phyloP scores from a whole-genome alignment of 2,797 vertebrate species.

The Lutjanus campechanus region DNA sequence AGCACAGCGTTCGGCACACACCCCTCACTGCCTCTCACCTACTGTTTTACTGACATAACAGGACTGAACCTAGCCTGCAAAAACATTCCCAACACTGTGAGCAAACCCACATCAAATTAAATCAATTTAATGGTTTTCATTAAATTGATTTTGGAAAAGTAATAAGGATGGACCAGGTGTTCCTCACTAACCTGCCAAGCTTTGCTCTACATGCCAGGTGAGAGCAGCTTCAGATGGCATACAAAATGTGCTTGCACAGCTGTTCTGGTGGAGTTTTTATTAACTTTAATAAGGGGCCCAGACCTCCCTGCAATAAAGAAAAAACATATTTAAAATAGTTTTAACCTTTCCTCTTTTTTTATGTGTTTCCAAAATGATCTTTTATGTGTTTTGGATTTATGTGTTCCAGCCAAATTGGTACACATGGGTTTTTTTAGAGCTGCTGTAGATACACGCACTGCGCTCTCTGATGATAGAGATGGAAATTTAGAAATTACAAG shows the following conservation, averaged over 20 bases:
- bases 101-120: conserved; percentile 6
- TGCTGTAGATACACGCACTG: not conserved
- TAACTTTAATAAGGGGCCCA: conserved; percentile 27
- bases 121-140: conserved; percentile 8
- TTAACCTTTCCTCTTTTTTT: conserved; percentile 10
- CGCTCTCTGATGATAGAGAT: not conserved
- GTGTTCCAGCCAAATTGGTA: conserved; percentile 1
- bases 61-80: not conserved
- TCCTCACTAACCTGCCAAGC: not conserved
- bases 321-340: not conserved
- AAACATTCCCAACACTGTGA: not conserved
- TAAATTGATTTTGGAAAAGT: not conserved
- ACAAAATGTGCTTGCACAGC: conserved; percentile 45
- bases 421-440: not conserved
- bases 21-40: not conserved
- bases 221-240: conserved; percentile 20
- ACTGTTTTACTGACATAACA: not conserved
- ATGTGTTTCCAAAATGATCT: not conserved
- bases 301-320: conserved; percentile 3
- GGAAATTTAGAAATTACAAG: not conserved
- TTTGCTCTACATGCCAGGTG: conserved; percentile 27
- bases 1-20: not conserved
- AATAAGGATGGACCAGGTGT: conserved; percentile 5
- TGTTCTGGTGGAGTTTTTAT: conserved; percentile 34
- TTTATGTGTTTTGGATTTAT: conserved; percentile 10